Evolutionary conservation across 2,888 invertebrate genomes (phyloP).

Genomic region (Zhuqinia jingwanae): DNA sequence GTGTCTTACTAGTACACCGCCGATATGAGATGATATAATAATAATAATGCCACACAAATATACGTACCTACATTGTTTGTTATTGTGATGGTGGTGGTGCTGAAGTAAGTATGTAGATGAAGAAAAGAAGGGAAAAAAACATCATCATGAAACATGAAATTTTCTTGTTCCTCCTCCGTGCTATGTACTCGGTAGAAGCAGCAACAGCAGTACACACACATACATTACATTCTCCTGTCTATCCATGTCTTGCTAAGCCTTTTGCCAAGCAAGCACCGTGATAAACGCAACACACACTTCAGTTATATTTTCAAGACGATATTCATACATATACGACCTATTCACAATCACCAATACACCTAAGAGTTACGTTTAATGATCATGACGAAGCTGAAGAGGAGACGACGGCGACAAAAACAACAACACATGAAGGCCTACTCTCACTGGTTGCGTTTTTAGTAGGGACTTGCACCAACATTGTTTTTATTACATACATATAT

Average conservation of each 20-base stretch:
- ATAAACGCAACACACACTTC: too few relatives aligned
- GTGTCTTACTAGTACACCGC: too few relatives aligned
- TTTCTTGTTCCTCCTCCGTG: conserved; percentile 10
- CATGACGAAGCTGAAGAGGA: too few relatives aligned
- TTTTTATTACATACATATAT: not conserved
- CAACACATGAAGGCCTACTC: not conserved
- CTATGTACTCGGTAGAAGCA: not conserved
- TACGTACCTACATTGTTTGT: not conserved
- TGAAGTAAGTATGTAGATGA: too few relatives aligned
- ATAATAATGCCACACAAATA: not conserved
- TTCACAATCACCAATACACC: too few relatives aligned
- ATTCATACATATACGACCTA: too few relatives aligned
- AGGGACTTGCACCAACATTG: not conserved
- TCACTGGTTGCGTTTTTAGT: not conserved
- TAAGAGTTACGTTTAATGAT: too few relatives aligned
- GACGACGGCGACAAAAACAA: not conserved
- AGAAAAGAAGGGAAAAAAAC: not conserved
- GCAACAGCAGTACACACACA: not conserved
- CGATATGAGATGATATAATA: not conserved
- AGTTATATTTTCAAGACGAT: not conserved
- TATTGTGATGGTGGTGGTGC: not conserved
- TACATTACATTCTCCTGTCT: not conserved
- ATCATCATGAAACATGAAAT: conserved; percentile 17
- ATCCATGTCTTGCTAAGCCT: not conserved
- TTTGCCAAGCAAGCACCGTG: not conserved